phyloP scores from a whole-genome alignment of 2,888 invertebrate genomes.

The Cordilura impudica region DNA sequence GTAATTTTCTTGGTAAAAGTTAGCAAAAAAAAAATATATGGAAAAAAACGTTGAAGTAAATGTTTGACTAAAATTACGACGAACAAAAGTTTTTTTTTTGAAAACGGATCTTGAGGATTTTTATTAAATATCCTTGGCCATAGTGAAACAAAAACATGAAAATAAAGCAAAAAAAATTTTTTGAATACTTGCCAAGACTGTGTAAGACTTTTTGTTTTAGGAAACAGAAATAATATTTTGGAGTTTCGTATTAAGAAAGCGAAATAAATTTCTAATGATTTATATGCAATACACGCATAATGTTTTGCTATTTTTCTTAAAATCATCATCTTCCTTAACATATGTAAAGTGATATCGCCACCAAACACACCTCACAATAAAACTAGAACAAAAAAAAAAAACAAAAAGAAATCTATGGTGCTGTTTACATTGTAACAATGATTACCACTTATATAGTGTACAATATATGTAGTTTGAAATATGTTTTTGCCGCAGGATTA shows the following conservation, averaged over 20 bases:
- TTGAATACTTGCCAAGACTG: slow-evolving; percentile 56
- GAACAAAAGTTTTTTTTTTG: slow-evolving; percentile 32
- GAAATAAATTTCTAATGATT: slow-evolving; percentile 52
- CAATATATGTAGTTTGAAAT: slow-evolving; percentile 32
- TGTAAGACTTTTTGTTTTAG: slow-evolving; percentile 40
- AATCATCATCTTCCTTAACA: background rate
- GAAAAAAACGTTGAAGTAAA: background rate
- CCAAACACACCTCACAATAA: slow-evolving; percentile 1
- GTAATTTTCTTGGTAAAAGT: slow-evolving; percentile 1
- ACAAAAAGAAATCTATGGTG: slow-evolving; percentile 23
- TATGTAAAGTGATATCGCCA: slow-evolving; percentile 36
- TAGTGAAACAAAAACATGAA: background rate
- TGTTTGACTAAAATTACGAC: slow-evolving; percentile 3
- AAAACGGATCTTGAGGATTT: slow-evolving; percentile 44
- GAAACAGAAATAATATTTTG: slow-evolving; percentile 33
- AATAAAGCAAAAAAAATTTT: slow-evolving; percentile 30
- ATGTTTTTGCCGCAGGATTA: slow-evolving; percentile 58
- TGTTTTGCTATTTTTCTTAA: slow-evolving; percentile 17
- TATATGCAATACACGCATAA: slow-evolving; percentile 58
- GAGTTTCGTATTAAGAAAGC: background rate
- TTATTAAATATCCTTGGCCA: slow-evolving; percentile 22
- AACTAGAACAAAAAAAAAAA: background rate
- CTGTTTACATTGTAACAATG: slow-evolving; percentile 47
- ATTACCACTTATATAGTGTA: slow-evolving; percentile 40
- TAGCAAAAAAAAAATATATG: background rate